Percentiles rank a stretch among this genome's conserved stretches.
Evolutionary conservation across 2,888 invertebrate species (phyloP).

Genomic region (Hirudinaria manillensis): DNA sequence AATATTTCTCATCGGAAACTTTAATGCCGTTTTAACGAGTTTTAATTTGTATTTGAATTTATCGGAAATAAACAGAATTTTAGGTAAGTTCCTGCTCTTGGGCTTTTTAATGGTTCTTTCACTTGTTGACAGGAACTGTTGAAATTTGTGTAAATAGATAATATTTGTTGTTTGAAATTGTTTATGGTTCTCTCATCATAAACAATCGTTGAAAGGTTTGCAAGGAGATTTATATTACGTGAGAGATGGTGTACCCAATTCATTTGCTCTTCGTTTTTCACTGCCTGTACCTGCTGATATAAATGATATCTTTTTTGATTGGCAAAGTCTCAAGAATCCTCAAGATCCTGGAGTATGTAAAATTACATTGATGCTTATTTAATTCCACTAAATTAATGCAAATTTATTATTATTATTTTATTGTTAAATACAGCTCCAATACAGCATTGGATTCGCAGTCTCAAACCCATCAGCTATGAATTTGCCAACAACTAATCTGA

Average conservation of each 20-base stretch:
- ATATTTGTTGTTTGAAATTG: too few relatives aligned
- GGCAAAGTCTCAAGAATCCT: neutral
- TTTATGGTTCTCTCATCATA: too few relatives aligned
- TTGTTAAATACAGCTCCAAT: neutral
- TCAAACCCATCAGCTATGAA: conserved; percentile 1
- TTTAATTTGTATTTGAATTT: conserved; percentile 8
- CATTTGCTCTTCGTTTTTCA: neutral
- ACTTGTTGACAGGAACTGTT: too few relatives aligned
- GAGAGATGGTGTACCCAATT: conserved; percentile 15
- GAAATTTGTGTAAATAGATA: too few relatives aligned
- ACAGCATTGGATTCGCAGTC: conserved; percentile 17
- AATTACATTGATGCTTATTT: neutral
- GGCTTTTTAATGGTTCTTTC: too few relatives aligned
- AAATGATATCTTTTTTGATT: conserved; percentile 20
- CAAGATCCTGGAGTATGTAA: neutral
- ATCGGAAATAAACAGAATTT: neutral
- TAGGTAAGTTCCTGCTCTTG: neutral
- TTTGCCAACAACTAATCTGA: conserved; percentile 5
- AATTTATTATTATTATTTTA: neutral
- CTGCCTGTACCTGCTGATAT: conserved; percentile 8
- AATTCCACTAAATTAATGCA: neutral
- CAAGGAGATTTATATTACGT: conserved; percentile 21
- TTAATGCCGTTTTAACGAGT: neutral
- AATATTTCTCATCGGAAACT: too few relatives aligned
- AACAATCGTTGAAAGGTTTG: neutral